Evolutionary conservation across 2,797 vertebrate species (phyloP).

Genomic region (Dallia pectoralis): DNA sequence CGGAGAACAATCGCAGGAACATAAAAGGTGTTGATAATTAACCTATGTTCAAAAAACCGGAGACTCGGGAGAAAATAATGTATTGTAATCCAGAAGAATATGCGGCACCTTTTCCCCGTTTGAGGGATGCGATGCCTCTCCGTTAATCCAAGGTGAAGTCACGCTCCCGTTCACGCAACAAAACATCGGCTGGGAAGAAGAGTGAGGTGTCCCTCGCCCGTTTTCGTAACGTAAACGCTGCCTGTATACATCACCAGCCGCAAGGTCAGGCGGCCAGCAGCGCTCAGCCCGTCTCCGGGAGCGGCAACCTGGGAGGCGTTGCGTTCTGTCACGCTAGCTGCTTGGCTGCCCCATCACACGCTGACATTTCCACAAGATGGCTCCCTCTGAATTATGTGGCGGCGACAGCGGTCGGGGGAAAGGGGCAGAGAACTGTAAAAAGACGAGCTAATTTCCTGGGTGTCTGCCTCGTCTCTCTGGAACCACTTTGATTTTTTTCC

Average conservation of each 20-base stretch:
- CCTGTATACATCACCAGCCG: conserved; percentile 69
- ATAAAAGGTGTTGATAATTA: conserved; percentile 58
- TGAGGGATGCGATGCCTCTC: conserved; percentile 61
- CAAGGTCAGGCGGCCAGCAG: conserved; percentile 70
- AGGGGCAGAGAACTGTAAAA: neutral
- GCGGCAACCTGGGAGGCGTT: conserved; percentile 53
- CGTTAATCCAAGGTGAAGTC: conserved; percentile 51
- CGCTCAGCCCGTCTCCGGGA: conserved; percentile 41
- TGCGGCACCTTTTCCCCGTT: conserved; percentile 39
- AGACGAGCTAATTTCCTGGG: conserved; percentile 70
- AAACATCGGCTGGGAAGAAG: conserved; percentile 42
- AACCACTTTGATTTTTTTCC: conserved; percentile 60
- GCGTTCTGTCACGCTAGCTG: conserved; percentile 71
- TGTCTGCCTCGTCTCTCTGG: conserved; percentile 56
- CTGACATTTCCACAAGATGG: conserved; percentile 77
- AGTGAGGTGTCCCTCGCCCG: conserved; percentile 46
- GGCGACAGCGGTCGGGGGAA: conserved; percentile 33
- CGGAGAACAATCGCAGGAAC: conserved; percentile 51
- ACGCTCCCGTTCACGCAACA: neutral
- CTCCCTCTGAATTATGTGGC: conserved; percentile 71
- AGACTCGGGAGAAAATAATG: conserved; percentile 4
- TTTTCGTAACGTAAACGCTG: conserved; percentile 50
- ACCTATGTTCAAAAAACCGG: conserved; percentile 66
- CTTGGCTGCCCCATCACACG: conserved; percentile 59
- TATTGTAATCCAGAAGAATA: conserved; percentile 61